Percentiles rank a stretch among this genome's conserved stretches.
Conservation (phyloP, 2,888 invertebrate genomes). For the Euspilapteryx auroguttella region DNA sequence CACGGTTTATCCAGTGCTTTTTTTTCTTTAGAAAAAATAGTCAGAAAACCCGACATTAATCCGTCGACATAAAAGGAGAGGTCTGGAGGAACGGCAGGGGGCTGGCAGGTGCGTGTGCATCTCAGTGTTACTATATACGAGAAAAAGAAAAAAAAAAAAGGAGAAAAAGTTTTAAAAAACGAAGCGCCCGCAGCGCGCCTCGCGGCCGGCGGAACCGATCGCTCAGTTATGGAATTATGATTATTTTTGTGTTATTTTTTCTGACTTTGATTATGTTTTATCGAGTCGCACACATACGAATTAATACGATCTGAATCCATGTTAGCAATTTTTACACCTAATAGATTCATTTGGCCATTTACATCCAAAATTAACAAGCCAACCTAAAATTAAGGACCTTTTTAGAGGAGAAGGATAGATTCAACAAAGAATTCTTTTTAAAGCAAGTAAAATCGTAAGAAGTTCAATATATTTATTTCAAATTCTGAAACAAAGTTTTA, state of each 20-base stretch:
- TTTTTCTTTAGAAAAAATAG: slow-evolving; percentile 9
- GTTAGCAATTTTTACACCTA: too few relatives aligned
- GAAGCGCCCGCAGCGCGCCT: slow-evolving; percentile 17
- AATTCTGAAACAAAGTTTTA: too few relatives aligned
- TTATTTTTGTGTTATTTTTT: slow-evolving; percentile 11
- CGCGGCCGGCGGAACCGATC: slow-evolving; percentile 25
- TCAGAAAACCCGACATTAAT: slow-evolving; percentile 34
- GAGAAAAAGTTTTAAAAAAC: slow-evolving; percentile 6
- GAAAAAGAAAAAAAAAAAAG: slow-evolving; percentile 11
- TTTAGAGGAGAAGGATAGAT: too few relatives aligned
- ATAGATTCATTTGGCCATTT: too few relatives aligned
- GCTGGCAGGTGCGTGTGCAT: slow-evolving; percentile 37
- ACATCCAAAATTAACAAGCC: too few relatives aligned
- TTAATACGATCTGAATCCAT: too few relatives aligned
- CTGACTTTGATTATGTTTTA: slow-evolving; percentile 9
- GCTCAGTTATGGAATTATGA: slow-evolving; percentile 15
- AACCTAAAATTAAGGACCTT: too few relatives aligned
- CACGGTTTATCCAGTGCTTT: slow-evolving; percentile 9
- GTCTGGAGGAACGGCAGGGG: slow-evolving; percentile 29
- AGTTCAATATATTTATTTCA: too few relatives aligned
- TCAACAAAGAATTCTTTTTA: too few relatives aligned
- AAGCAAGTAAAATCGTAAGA: too few relatives aligned
- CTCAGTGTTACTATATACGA: slow-evolving; percentile 14
- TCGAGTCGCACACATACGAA: too few relatives aligned
- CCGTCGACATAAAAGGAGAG: slow-evolving; percentile 27